Base-by-base conservation (phyloP, 2,113 vertebrate genomes). In the Felis catus region DNA sequence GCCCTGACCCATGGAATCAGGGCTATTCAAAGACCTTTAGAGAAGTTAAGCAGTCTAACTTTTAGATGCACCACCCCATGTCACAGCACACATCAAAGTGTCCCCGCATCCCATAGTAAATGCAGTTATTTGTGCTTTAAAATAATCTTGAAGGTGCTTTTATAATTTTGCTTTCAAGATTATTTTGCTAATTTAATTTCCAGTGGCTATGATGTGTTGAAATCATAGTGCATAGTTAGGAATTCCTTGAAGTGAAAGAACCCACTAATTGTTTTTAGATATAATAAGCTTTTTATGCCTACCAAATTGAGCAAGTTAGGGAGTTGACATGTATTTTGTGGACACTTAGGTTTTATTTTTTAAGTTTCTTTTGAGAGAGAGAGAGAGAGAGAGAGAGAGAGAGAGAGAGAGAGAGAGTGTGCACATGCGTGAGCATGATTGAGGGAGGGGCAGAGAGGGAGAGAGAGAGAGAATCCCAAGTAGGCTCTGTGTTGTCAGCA, bases 111-210 rank as follows among this genome's bases (percentile, higher is more conserved):
- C 18, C 15, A n/a, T 55, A 80, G 41, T 11, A 58, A 74, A 70
- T 71, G n/a, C 45, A 81, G 76, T 76, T 74, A 51, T 88, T 96
- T 97, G 94, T 95, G 39, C 31, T 85, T 65, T 97, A 51, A 63
- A 82, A 74, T 83, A 80, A 45, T 48, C 95, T 90, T 84, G 51
- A 92, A 27, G 15, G 48, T 14, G 78, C 76, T 85, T 97, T 45
- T 80, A 31, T 66, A 84, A 95, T 91, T 94, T 90, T 45, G 18
- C 58, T 93, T 81, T 84, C 58, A 89, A 76, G 76, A 81, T 68
- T 74, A 79, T 94, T 96, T 95, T 82, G 58, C 39, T 71, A 66
- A 92, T 74, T 97, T 92, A 87, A 95, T 95, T 91, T 91, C 70
- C 33, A 91, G 51, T 45, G 41, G 3, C 48, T 92, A 10, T 84